Evolutionary conservation across 1,140 invertebrate genomes (phyloP).

Genomic region (Bombus superbus): DNA sequence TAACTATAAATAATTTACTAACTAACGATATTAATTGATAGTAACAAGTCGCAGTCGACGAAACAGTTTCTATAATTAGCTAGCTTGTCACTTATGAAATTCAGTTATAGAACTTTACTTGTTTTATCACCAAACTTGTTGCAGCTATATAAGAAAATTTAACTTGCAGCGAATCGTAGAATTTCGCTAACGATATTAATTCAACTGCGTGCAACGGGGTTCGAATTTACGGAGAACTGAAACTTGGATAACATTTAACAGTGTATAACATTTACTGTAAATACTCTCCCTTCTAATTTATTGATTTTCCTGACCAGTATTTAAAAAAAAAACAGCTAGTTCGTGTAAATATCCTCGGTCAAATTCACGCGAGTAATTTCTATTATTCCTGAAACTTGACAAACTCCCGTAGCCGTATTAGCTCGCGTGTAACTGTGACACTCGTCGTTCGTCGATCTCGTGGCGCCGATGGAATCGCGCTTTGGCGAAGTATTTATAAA

Average conservation of each 20-base stretch:
- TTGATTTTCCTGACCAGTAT: background rate
- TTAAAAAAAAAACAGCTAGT: background rate
- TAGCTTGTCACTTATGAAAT: background rate
- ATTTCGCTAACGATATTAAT: background rate
- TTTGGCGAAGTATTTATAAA: slow-evolving; percentile 8
- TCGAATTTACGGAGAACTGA: no score
- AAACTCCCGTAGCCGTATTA: slow-evolving; percentile 2
- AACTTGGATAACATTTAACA: background rate
- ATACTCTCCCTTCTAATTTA: background rate
- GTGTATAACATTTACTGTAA: background rate
- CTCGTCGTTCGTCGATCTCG: slow-evolving; percentile 14
- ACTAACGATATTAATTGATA: no score
- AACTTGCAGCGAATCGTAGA: no score
- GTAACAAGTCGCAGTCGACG: no score
- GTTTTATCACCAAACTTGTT: background rate
- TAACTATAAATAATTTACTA: no score
- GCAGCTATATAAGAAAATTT: no score
- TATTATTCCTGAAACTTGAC: background rate
- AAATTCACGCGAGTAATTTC: background rate
- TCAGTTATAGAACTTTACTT: background rate
- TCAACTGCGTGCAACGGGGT: no score
- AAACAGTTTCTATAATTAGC: background rate
- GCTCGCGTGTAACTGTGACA: background rate
- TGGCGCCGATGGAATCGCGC: background rate
- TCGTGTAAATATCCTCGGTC: background rate